Base-by-base conservation (phyloP, 2,113 vertebrate genomes). In the Pachyramphus minor region DNA sequence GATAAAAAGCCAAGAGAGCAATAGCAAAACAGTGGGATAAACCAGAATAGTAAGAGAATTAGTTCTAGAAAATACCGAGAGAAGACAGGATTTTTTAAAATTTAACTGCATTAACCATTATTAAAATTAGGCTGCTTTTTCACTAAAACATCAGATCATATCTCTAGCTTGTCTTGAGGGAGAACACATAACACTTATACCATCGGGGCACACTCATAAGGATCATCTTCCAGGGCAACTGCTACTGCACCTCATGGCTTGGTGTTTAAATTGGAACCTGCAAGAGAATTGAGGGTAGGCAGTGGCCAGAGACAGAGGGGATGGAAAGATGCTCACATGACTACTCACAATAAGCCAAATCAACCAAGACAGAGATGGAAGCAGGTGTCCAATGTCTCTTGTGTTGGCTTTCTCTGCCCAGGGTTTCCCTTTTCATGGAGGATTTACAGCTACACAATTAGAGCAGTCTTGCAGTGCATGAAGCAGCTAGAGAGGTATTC, bases 361-460 rank as follows among this genome's bases (percentile, higher is more conserved):
- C 90, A 86, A 14, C 76, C 64, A 59, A 88, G 47, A 64, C 90
- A 68, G 88, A 80, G 64, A 45, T 81, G 60, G 55, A 84, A 89
- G 72, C 85, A 90, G 76, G 62, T 93, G 79, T 77, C 83, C 6
- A 5, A 0, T 78, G 28, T 52, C 52, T 75, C 64, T 82, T 53
- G 55, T 56, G 63, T 49, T 93, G 44, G 33, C 75, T 95, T 77
- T 78, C 56, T 82, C 64, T 93, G 66, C 31, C 60, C 20, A 52
- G 35, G 52, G 68, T 88, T 91, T 93, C 62, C 41, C 37, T 95
- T 84, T 94, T 81, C 52, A 60, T 31, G 68, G 55, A 92, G 67
- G 50, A 90, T 95, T 95, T 90, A 76, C 55, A 91, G 79, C 68
- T 74, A 69, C 37, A 80, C 76, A 93, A 72, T 90, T 94, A 92